Evolutionary conservation across 2,888 invertebrate genomes (phyloP), one percentile per base, ranked within the genome.

Genomic region (Capitulum mitella): DNA sequence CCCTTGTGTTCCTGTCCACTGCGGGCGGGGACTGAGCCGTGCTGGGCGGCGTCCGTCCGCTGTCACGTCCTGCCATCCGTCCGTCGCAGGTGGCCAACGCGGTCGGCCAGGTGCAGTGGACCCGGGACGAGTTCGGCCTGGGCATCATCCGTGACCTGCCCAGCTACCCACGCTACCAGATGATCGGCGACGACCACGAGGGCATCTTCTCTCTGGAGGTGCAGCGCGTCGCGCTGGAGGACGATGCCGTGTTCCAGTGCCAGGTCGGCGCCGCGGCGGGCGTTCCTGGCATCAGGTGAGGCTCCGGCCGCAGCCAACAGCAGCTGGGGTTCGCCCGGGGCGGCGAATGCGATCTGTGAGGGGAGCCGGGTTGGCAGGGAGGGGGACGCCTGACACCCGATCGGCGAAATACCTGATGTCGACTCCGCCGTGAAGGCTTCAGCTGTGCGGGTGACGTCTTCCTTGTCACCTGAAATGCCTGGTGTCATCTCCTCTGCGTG

Each of bases 111-210:
- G 89, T 98, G 78, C 98, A 98, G 86, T 98, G 98, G 98, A 97
- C 97, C 80, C 94, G 95, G 85, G 96, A 97, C 84, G 97, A 95
- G 85, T 98, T 97, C 84, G 98, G 97, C 0, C 89, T 98, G 51
- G 98, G 98, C 1, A 91, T 93, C 0, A 94, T 96, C 84, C 89
- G 97, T 82, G 93, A 94, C 83, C 89, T 98, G 80, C 93, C 93
- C 80, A 95, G 95, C 61, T 98, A 93, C 86, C 94, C 95, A 81
- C 90, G 98, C 80, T 98, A 98, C 87, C 91, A 92, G 82, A 98
- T 98, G 97, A 92, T 97, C 82, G 98, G 98, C 75, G 95, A 93
- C 84, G 95, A 96, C 85, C 95, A 94, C 86, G 95, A 95, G 90
- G 97, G 97, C 91, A 85, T 87, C 86, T 97, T 91, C 87, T 95